phyloP scores from a whole-genome alignment of 92 coral and sea anemone species.

The Isaurus tuberculatus region DNA sequence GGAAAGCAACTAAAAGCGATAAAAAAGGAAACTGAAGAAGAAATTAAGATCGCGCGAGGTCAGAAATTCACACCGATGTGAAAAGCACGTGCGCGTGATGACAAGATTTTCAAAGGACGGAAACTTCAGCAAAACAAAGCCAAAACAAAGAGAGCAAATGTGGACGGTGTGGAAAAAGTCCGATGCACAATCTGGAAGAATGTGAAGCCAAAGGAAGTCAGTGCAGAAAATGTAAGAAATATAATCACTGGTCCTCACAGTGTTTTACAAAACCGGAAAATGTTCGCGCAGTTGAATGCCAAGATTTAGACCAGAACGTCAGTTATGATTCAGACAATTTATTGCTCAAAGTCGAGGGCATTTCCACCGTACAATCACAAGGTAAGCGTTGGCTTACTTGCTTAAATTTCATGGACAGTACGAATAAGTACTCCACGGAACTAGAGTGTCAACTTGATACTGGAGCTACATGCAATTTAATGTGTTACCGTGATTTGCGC shows the following conservation, averaged over 20 bases:
- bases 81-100: conserved; percentile 16
- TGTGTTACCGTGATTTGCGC: conserved; percentile 34
- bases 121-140: background rate
- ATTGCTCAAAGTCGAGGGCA: conserved; percentile 11
- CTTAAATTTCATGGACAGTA: conserved; percentile 28
- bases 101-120: conserved; percentile 2
- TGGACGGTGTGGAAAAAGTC: conserved; percentile 17
- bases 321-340: conserved; percentile 1
- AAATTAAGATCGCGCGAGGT: conserved; percentile 2
- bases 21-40: conserved; percentile 13
- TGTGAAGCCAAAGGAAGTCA: conserved; percentile 11
- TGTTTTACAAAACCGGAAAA: conserved; percentile 26
- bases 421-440: conserved; percentile 13
- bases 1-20: conserved; percentile 2
- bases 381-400: conserved; percentile 17
- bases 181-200: conserved; percentile 6
- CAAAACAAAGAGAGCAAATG: background rate
- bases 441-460: conserved; percentile 56
- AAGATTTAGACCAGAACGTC: background rate
- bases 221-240: conserved; percentile 18
- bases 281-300: conserved; percentile 8
- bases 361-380: conserved; percentile 1
- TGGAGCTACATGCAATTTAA: no score
- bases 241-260: conserved; percentile 6
- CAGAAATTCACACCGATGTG: background rate